Evolutionary conservation across 1,140 invertebrate species (phyloP).

Genomic region (Ladona fulva): DNA sequence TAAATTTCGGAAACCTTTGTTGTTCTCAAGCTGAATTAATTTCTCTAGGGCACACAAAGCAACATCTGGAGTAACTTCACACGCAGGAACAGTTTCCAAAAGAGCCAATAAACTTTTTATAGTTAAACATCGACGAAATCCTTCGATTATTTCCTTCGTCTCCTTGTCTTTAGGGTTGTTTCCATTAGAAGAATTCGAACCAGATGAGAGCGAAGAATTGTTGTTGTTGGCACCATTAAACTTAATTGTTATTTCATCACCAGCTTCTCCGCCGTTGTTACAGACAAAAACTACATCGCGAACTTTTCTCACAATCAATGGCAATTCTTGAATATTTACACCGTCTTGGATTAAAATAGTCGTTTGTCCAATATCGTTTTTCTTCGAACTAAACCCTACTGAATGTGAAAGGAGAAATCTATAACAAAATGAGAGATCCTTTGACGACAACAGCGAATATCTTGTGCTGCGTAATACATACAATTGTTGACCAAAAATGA

Average conservation of each 20-base stretch:
- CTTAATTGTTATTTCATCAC: constrained; percentile 11
- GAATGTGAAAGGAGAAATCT: neutral
- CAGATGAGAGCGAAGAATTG: neutral
- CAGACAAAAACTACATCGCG: constrained; percentile 24
- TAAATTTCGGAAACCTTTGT: constrained; percentile 30
- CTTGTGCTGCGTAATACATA: neutral
- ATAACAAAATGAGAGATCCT: neutral
- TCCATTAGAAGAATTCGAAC: neutral
- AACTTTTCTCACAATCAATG: constrained; percentile 51
- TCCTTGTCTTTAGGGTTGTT: constrained; percentile 12
- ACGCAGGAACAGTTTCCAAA: constrained; percentile 36
- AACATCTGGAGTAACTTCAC: constrained; percentile 42
- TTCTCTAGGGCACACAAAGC: constrained; percentile 41
- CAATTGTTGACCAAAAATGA: neutral
- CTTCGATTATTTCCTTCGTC: constrained; percentile 19
- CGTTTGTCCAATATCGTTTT: constrained; percentile 33
- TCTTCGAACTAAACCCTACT: neutral
- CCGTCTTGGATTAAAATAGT: constrained; percentile 59
- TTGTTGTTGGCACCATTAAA: neutral
- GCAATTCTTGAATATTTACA: constrained; percentile 54
- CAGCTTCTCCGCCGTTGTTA: constrained; percentile 9
- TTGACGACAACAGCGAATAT: neutral
- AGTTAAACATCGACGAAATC: constrained; percentile 31
- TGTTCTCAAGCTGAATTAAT: constrained; percentile 43
- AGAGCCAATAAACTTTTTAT: constrained; percentile 31